A percentile compares a stretch with the other conserved stretches of the same genome.
Evolutionary conservation across 1,140 invertebrate species (phyloP).

Genomic region (Batillaria attramentaria): DNA sequence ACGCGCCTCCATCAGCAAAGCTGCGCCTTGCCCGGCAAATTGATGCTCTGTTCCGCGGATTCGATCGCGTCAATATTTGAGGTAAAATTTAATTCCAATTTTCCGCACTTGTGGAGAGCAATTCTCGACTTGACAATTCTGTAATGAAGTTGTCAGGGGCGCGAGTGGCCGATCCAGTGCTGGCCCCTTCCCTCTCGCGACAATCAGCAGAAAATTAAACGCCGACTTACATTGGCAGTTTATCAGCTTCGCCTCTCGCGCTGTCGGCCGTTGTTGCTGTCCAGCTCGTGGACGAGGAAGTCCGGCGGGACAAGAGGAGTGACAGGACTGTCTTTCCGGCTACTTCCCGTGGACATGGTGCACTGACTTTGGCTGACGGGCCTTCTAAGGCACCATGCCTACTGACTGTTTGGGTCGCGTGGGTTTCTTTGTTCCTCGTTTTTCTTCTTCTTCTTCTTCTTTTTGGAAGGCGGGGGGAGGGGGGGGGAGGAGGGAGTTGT

Average conservation of each 20-base stretch:
- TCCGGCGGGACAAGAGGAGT: background rate
- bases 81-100: constrained; percentile 42
- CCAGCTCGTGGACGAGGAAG: background rate
- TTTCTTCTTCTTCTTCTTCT: background rate
- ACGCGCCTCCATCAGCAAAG: constrained; percentile 16
- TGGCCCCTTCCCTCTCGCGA: background rate
- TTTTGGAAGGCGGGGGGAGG: background rate
- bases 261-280: too few species aligned
- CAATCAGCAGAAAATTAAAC: constrained; percentile 10
- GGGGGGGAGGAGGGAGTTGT: background rate
- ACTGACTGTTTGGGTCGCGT: too few species aligned
- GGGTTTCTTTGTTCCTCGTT: background rate
- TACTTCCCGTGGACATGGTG: background rate
- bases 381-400: background rate
- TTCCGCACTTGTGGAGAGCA: constrained; percentile 40
- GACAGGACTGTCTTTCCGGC: background rate
- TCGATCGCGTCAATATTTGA: constrained; percentile 36
- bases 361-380: background rate
- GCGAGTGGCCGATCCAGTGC: constrained; percentile 21
- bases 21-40: constrained; percentile 20
- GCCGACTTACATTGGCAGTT: constrained; percentile 23
- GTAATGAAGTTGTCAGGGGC: constrained; percentile 39
- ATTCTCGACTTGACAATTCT: constrained; percentile 41
- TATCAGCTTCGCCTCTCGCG: background rate
- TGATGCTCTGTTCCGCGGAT: constrained; percentile 30